A percentile compares a stretch with the other conserved stretches of the same genome.
phyloP scores from a whole-genome alignment of 2,888 invertebrate genomes.

The Saturnia japonica region DNA sequence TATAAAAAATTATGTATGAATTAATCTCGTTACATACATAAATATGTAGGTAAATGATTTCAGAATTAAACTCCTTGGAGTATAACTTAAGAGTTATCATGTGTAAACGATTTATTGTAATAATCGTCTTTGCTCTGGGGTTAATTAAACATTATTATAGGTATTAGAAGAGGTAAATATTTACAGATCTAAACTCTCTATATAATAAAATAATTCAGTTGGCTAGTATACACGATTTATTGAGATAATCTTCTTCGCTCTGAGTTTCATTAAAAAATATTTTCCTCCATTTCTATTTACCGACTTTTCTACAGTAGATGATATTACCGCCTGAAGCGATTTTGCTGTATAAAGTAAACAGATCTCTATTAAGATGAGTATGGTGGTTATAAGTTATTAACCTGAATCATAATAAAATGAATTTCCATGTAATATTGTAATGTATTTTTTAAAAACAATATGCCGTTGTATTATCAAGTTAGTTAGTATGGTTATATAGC shows the following conservation, averaged over 20 bases:
- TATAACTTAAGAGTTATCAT: not conserved
- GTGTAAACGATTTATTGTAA: not conserved
- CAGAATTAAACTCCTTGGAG: no score
- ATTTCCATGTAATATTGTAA: not conserved
- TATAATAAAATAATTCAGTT: no score
- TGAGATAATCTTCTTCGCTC: not conserved
- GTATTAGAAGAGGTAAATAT: no score
- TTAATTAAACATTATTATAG: not conserved
- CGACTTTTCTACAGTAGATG: constrained; percentile 14
- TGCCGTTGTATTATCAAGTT: not conserved
- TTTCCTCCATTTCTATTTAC: constrained; percentile 21
- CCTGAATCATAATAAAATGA: not conserved
- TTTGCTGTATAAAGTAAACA: constrained; percentile 23
- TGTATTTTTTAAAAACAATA: not conserved
- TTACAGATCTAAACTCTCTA: no score
- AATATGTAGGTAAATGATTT: no score
- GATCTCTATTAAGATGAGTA: not conserved
- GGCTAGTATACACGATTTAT: no score
- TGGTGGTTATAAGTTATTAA: not conserved
- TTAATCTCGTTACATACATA: no score
- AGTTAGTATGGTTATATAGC: not conserved
- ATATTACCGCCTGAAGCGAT: constrained; percentile 33
- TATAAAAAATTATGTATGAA: no score
- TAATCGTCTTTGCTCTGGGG: not conserved
- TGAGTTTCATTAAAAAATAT: not conserved